Evolutionary conservation across 2,797 vertebrate species (phyloP), one percentile per base, ranked within the genome.

Genomic region (Prunella strophiata): DNA sequence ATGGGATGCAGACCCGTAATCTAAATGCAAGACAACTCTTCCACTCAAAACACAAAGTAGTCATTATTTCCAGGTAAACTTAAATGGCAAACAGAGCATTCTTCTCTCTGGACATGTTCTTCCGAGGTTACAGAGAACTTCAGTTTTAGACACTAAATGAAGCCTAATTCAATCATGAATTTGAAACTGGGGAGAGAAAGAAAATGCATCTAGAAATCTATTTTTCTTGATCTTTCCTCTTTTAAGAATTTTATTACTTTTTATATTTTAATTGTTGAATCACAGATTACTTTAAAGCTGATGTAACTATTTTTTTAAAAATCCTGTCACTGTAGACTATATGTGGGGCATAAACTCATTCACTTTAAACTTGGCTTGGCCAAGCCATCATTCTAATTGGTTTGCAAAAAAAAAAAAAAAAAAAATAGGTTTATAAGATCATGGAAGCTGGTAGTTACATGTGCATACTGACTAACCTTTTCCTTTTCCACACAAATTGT

Each of bases 401-500:
- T 51, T 66, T 78, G 45, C 42, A 51, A 51, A 93, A 84, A 61
- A 84, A 18, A 65, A 61, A 84, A 18, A 65, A 51, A 57, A 67
- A 54, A 40, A 38, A 38, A 3, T 3, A 71, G 26, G 30, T 55
- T 91, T 90, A 14, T 36, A 54, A 88, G 61, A 81, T 32, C 1
- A 3, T 15, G 29, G 63, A 89, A 94, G 58, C 58, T 78, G 65
- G 18, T 34, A 32, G 63, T 43, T 76, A 63, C 57, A 45, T 79
- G 90, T 85, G 50, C 13, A 8, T 55, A 71, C 29, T 65, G 32
- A 77, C 32, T 85, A 94, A 91, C 67, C 79, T 94, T 90, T 94
- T 77, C 34, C 62, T 93, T 88, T 84, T 71, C 87, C 5, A 19
- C 22, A 96, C 34, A 95, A 95, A 76, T 63, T 92, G 80, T 96